These are phyloP conservation scores for Mesorhabditis sp. DNA, from an alignment of 2,888 invertebrate species.

Conservation along the genomic window DNA sequence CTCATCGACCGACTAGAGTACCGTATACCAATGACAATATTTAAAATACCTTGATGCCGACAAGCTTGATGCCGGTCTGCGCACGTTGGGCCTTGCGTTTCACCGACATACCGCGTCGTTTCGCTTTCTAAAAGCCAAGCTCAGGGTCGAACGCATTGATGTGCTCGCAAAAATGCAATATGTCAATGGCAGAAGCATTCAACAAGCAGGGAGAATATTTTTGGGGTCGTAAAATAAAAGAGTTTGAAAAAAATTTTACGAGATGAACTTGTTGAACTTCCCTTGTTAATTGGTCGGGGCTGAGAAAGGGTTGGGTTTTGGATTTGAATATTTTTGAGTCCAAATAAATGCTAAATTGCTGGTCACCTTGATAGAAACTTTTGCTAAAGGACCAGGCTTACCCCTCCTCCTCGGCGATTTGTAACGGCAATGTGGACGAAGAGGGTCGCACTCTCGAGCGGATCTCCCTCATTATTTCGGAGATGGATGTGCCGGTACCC, in stretches of 20 bases:
- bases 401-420: conserved; percentile 64
- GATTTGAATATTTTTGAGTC: not conserved
- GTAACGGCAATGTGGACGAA: conserved; percentile 67
- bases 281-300: not conserved
- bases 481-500: conserved; percentile 66
- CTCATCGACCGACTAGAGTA: conserved; percentile 64
- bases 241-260: too few relatives aligned
- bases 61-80: conserved; percentile 62
- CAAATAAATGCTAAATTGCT: not conserved
- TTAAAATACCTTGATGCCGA: conserved; percentile 25
- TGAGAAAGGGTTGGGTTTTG: not conserved
- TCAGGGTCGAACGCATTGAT: too few relatives aligned
- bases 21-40: conserved; percentile 45
- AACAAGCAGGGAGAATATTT: too few relatives aligned
- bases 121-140: conserved; percentile 57
- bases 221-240: too few relatives aligned
- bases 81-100: conserved; percentile 60
- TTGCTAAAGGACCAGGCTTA: conserved; percentile 38
- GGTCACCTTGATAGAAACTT: conserved; percentile 6
- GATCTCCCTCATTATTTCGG: conserved; percentile 64
- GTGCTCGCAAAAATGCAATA: too few relatives aligned
- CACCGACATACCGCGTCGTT: conserved; percentile 59
- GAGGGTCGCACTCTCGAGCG: conserved; percentile 63
- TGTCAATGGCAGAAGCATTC: too few relatives aligned
- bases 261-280: too few relatives aligned